Evolutionary conservation across 2,888 invertebrate species (phyloP).

Genomic region (Nemurella pictetii): DNA sequence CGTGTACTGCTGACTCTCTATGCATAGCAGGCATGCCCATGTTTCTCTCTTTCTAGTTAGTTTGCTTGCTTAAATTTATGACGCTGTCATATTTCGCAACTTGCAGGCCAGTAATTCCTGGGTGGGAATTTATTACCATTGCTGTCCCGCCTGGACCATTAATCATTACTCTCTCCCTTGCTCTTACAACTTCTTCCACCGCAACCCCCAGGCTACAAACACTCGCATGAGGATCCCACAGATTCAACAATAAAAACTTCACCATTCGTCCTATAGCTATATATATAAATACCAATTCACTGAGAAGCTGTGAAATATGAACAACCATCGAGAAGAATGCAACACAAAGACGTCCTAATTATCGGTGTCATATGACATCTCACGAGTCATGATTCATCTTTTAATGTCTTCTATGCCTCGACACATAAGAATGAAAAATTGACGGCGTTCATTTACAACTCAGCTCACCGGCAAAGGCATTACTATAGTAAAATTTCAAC

Average conservation of each 20-base stretch:
- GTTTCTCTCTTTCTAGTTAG: conserved; percentile 34
- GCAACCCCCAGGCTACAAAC: conserved; percentile 29
- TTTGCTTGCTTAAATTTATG: conserved; percentile 58
- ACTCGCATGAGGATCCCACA: conserved; percentile 28
- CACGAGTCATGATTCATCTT: not conserved
- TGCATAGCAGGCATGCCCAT: conserved; percentile 43
- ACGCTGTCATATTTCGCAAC: conserved; percentile 63
- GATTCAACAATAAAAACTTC: conserved; percentile 31
- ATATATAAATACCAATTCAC: conserved; percentile 11
- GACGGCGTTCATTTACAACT: not conserved
- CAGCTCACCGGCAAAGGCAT: not conserved
- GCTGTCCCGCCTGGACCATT: conserved; percentile 58
- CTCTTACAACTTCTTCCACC: conserved; percentile 31
- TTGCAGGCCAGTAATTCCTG: conserved; percentile 63
- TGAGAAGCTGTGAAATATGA: not conserved
- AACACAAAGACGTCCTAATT: not conserved
- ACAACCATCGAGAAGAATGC: not conserved
- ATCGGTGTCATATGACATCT: not conserved
- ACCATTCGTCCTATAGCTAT: conserved; percentile 6
- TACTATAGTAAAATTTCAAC: not conserved
- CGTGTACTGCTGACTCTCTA: conserved; percentile 18
- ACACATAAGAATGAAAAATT: not conserved
- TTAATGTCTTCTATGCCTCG: not conserved
- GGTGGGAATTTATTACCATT: conserved; percentile 60
- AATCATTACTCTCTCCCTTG: conserved; percentile 52